Conservation (phyloP, 2,113 vertebrate genomes). For the Cyanistes caeruleus region DNA sequence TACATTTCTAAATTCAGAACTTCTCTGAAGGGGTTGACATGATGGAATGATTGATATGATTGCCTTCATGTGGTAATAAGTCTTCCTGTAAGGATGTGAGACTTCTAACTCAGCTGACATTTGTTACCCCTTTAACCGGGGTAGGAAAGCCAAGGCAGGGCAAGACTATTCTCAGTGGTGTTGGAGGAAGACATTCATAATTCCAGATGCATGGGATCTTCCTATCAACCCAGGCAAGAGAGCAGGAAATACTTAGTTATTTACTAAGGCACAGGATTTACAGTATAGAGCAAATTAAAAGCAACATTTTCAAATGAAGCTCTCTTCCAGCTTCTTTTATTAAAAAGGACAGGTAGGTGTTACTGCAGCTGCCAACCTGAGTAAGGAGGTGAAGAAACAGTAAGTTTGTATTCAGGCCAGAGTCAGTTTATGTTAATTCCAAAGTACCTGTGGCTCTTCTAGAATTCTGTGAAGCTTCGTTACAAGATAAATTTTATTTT, state of each 20-base stretch:
- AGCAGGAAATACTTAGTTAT: background rate
- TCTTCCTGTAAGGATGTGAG: background rate
- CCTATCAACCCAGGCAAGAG: background rate
- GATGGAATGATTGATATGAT: background rate
- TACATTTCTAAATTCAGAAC: background rate
- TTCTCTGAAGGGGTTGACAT: background rate
- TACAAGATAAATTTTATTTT: background rate
- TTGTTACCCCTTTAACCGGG: background rate
- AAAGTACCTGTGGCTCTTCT: background rate
- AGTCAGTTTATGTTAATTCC: background rate
- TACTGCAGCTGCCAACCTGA: background rate
- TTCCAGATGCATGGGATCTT: background rate
- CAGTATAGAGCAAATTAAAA: background rate
- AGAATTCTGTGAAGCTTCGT: background rate
- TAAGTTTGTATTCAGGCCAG: background rate
- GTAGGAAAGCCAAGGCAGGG: background rate
- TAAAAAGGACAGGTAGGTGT: background rate
- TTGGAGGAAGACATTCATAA: background rate
- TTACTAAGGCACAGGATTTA: background rate
- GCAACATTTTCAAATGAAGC: background rate
- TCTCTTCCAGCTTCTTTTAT: background rate
- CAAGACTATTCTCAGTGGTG: background rate
- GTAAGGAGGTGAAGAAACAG: background rate
- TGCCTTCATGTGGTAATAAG: background rate
- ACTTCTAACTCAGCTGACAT: background rate